Percentiles rank a stretch among this genome's conserved stretches.
These are phyloP conservation scores for Ailuropoda melanoleuca DNA, from an alignment of 2,113 vertebrate species.

Conservation along the genomic window DNA sequence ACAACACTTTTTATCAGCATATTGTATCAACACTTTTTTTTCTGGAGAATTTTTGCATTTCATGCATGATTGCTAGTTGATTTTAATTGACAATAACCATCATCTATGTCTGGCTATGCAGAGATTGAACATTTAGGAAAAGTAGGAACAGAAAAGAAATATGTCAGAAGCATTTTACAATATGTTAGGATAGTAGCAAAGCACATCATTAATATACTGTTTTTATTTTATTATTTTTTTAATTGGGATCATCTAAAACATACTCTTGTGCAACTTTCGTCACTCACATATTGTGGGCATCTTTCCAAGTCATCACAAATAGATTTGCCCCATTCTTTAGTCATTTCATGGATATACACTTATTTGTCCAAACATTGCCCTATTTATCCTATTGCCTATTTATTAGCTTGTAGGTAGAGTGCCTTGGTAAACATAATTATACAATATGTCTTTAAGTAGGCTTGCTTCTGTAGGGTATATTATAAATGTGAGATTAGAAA, in stretches of 20 bases:
- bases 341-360: background rate
- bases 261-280: background rate
- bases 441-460: background rate
- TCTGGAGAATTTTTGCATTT: background rate
- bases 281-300: background rate
- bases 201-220: background rate
- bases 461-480: background rate
- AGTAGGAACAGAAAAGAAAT: constrained; percentile 14
- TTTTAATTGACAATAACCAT: background rate
- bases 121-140: background rate
- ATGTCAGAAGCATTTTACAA: background rate
- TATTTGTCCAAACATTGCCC: background rate
- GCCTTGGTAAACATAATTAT: background rate
- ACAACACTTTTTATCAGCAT: background rate
- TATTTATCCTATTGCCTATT: background rate
- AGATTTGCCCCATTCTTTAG: background rate
- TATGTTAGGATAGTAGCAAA: background rate
- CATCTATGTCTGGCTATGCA: background rate
- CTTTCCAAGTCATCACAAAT: background rate
- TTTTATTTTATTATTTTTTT: background rate
- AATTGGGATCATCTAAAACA: background rate
- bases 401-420: background rate
- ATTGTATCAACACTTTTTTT: background rate
- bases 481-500: background rate
- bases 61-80: background rate